A percentile compares a stretch with the other conserved stretches of the same genome.
Evolutionary conservation across 2,888 invertebrate genomes (phyloP).

Genomic region (Coecobrya sp.): DNA sequence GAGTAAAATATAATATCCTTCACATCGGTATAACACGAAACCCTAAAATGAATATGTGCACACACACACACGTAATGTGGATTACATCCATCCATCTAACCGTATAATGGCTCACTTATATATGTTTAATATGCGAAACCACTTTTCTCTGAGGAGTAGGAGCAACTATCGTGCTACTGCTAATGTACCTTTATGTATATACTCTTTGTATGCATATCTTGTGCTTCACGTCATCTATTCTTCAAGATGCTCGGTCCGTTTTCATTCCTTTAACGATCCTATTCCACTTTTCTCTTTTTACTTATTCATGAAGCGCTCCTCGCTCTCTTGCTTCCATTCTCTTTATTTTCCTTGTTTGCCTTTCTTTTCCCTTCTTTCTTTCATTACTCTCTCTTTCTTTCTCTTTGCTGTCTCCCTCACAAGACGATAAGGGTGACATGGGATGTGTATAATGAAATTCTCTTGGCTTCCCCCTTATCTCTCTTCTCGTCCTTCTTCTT

Average conservation of each 20-base stretch:
- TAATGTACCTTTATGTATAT: not conserved
- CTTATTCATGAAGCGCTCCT: conserved; percentile 78
- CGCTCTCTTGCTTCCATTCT: conserved; percentile 42
- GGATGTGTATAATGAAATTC: conserved; percentile 77
- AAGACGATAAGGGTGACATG: conserved; percentile 51
- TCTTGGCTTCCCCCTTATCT: conserved; percentile 68
- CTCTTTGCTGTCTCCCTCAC: not conserved
- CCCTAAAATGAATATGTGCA: conserved; percentile 12
- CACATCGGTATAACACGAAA: conserved; percentile 35
- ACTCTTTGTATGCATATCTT: conserved; percentile 44
- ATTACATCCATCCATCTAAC: not conserved
- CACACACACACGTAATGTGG: conserved; percentile 36
- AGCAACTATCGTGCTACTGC: not conserved
- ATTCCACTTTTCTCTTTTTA: conserved; percentile 77
- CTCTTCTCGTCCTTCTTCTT: conserved; percentile 24
- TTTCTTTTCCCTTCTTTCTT: conserved; percentile 65
- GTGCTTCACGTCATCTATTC: conserved; percentile 81
- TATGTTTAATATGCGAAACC: conserved; percentile 40
- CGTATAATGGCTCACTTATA: conserved; percentile 37
- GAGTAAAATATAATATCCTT: not conserved
- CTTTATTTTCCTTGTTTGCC: conserved; percentile 60
- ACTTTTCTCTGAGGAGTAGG: conserved; percentile 36
- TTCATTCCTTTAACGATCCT: conserved; percentile 76
- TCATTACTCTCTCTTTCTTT: conserved; percentile 40
- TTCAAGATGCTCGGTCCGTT: conserved; percentile 80